Evolutionary conservation across 2,888 invertebrate genomes (phyloP), one percentile per base, ranked within the genome.

Genomic region (Diachrysia chrysitis): DNA sequence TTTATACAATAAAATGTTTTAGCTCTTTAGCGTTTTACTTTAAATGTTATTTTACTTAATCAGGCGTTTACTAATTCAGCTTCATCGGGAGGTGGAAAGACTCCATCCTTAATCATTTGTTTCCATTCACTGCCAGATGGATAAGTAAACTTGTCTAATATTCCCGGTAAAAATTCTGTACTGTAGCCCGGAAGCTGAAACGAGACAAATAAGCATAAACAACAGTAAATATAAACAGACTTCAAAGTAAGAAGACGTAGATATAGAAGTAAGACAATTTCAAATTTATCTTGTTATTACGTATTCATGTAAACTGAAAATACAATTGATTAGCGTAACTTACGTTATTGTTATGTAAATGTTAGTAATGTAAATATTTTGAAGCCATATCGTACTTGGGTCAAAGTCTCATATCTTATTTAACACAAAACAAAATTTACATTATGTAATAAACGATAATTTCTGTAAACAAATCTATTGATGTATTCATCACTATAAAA

Each of bases 91-190:
- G 89, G 87, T 0, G 95, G 91, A 88, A 97, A 97, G 62, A 96
- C 82, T 63, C 96, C 96, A 79, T 96, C 95, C 19, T 93, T 89
- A 85, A 97, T 96, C 96, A 97, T 96, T 46, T 95, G 91, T 87
- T 96, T 93, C 98, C 98, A 98, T 87, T 97, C 97, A 37, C 90
- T 96, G n/a, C 98, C 98, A 58, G 94, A 90, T 0, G 98, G 98
- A 90, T 97, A 98, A 65, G 96, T 95, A 87, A 96, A 98, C 79
- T 96, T 96, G 37, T 95, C 92, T 42, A 98, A 85, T 0, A 97
- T 96, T 57, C 96, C 96, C 1, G 96, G 95, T 81, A 97, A 96
- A 83, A 99, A 96, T 87, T 98, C 96, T 0, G 98, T 97, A 81
- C 98, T 98, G 93, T 98, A 99, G 0, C 98, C 98, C 0, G 98